A percentile compares a stretch with the other conserved stretches of the same genome.
phyloP scores from a whole-genome alignment of 1,140 invertebrate genomes.

The Zophobas morio region DNA sequence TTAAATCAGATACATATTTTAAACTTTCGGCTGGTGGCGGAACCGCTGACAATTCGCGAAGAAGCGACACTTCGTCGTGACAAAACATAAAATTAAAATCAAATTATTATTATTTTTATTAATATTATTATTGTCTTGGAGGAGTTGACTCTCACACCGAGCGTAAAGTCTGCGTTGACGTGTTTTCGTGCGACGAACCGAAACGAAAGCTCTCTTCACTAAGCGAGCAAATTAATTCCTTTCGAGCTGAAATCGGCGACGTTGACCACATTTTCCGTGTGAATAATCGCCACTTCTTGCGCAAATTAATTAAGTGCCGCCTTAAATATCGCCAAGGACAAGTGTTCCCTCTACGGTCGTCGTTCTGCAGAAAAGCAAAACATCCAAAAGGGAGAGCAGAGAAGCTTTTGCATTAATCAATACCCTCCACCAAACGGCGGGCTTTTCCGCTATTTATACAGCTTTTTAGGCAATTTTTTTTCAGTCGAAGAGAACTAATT shows the following conservation, averaged over 20 bases:
- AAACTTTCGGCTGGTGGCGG: neutral
- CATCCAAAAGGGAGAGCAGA: slow-evolving; percentile 15
- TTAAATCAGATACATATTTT: neutral
- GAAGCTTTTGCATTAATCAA: slow-evolving; percentile 30
- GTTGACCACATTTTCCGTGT: slow-evolving; percentile 21
- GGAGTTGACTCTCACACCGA: too few relatives aligned
- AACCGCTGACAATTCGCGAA: neutral
- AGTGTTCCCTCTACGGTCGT: neutral
- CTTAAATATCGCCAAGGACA: neutral
- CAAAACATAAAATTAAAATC: too few relatives aligned
- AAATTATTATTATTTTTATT: too few relatives aligned
- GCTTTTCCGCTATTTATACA: slow-evolving; percentile 20
- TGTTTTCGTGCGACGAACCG: too few relatives aligned
- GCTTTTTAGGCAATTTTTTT: slow-evolving; percentile 12
- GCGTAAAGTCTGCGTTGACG: too few relatives aligned
- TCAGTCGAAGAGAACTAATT: neutral
- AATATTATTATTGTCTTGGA: too few relatives aligned
- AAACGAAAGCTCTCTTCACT: neutral
- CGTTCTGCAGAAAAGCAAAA: slow-evolving; percentile 9
- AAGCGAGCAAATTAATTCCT: slow-evolving; percentile 1
- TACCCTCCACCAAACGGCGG: slow-evolving; percentile 16
- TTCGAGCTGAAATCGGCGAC: neutral
- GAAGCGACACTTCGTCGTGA: too few relatives aligned
- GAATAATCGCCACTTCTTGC: neutral
- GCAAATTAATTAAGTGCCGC: slow-evolving; percentile 28